Evolutionary conservation across 2,797 vertebrate genomes (phyloP).

Genomic region (Macrochelys suwanniensis): DNA sequence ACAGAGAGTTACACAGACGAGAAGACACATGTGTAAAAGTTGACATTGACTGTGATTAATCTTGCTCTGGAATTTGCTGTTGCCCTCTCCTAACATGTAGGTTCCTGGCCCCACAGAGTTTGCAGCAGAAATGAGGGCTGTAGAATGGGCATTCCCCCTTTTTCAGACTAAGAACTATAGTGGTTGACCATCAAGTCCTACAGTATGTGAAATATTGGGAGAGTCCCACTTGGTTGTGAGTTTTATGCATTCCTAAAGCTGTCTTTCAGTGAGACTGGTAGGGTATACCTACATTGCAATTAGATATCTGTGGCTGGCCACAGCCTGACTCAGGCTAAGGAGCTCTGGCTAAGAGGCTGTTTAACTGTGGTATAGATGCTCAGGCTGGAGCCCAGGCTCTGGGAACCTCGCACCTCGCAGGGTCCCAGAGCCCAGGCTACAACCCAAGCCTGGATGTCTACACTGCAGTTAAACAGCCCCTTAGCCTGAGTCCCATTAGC

Average conservation of each 20-base stretch:
- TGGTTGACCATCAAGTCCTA: not conserved
- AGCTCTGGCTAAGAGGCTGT: not conserved
- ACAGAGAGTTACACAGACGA: not conserved
- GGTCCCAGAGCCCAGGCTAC: too few species aligned
- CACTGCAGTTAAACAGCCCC: too few species aligned
- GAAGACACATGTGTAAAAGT: not conserved
- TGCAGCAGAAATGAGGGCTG: not conserved
- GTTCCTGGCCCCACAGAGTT: accelerated
- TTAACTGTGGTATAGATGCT: not conserved
- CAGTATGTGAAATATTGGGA: not conserved
- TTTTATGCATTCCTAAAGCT: not conserved
- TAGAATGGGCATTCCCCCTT: not conserved
- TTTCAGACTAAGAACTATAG: too few species aligned
- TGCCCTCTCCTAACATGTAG: not conserved
- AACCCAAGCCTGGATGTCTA: too few species aligned
- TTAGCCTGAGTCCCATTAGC: too few species aligned
- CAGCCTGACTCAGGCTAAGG: not conserved
- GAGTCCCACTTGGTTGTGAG: not conserved
- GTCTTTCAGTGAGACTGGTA: not conserved
- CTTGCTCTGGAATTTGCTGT: not conserved
- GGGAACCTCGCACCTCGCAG: too few species aligned
- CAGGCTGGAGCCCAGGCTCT: not conserved
- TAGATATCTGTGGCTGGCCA: not conserved
- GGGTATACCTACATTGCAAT: not conserved
- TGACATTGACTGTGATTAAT: not conserved